These are phyloP conservation scores for Chrysodeixis includens DNA, from an alignment of 2,888 invertebrate genomes.

Conservation along the genomic window DNA sequence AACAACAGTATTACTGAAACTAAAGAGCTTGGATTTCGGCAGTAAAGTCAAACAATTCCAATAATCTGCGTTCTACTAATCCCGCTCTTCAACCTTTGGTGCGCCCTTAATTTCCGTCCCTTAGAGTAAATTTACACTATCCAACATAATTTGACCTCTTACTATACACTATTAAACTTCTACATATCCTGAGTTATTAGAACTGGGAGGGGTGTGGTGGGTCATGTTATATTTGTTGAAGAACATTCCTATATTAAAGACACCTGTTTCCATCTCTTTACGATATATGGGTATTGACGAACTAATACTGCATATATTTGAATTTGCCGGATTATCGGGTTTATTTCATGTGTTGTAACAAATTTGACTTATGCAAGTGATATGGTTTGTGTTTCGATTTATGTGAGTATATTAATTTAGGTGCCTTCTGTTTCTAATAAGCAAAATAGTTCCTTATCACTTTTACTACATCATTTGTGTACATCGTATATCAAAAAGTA, in stretches of 20 bases:
- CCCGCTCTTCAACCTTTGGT: slow-evolving; percentile 66
- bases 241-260: slow-evolving; percentile 59
- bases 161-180: slow-evolving; percentile 38
- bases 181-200: slow-evolving; percentile 5
- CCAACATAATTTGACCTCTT: slow-evolving; percentile 61
- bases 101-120: slow-evolving; percentile 69
- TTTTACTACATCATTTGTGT: too few species aligned
- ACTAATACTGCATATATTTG: slow-evolving; percentile 40
- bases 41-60: slow-evolving; percentile 73
- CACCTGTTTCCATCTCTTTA: slow-evolving; percentile 68
- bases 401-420: neutral
- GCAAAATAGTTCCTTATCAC: neutral
- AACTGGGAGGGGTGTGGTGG: slow-evolving; percentile 36
- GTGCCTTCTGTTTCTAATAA: neutral
- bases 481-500: too few species aligned
- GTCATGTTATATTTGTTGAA: slow-evolving; percentile 60
- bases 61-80: slow-evolving; percentile 71
- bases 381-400: neutral
- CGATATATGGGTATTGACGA: slow-evolving; percentile 58
- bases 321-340: slow-evolving; percentile 31
- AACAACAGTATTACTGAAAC: slow-evolving; percentile 58
- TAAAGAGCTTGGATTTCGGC: slow-evolving; percentile 58
- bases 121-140: slow-evolving; percentile 66
- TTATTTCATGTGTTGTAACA: neutral
- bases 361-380: neutral